Base-by-base conservation (phyloP, 2,888 invertebrate species). In the Microctonus brassicae region DNA sequence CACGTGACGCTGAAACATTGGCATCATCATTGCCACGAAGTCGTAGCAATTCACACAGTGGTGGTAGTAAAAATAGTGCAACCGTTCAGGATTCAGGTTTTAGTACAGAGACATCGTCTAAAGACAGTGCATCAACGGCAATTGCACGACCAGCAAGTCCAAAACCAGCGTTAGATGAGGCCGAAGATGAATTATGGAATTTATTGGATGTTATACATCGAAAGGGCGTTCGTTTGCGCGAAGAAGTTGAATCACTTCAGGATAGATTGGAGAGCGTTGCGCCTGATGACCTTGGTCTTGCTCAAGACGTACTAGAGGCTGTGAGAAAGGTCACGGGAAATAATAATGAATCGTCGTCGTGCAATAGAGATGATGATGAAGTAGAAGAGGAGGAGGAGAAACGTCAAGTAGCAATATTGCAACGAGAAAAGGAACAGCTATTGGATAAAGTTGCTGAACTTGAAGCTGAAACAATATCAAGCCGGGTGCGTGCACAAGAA, bases 31-130 rank as follows among this genome's bases (percentile, higher is more conserved):
- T 90, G 81, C 91, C 89, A 72, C 90, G 89, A 81, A 93, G 90
- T 89, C 92, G 89, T 86, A 93, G 90, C 89, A 90, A 91, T 80
- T 91, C 90, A 73, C 91, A 91, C 84, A 90, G 90, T 84, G 90
- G 90, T 77, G 90, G 88, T 2, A 90, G 89, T 86, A 92, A 86
- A 90, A 93, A 90, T 84, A 91, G 91, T 80, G 91, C 90, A 75
- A 91, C 91, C 69, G 91, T 94, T 26, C 93, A 93, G 84, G 96
- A 96, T 89, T 95, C 95, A 62, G 96, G 96, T 69, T 96, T 96
- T 89, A 95, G 95, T 87, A 95, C 96, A 73, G 96, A 96, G 88
- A 95, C 95, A 65, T 95, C 94, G 67, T 93, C 93, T 83, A 94
- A 94, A 76, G 94, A 94, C 83, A 92, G 92, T 84, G 93, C 93